These are phyloP conservation scores for Dasyurus viverrinus DNA, from an alignment of 2,113 vertebrate species.

Conservation along the genomic window DNA sequence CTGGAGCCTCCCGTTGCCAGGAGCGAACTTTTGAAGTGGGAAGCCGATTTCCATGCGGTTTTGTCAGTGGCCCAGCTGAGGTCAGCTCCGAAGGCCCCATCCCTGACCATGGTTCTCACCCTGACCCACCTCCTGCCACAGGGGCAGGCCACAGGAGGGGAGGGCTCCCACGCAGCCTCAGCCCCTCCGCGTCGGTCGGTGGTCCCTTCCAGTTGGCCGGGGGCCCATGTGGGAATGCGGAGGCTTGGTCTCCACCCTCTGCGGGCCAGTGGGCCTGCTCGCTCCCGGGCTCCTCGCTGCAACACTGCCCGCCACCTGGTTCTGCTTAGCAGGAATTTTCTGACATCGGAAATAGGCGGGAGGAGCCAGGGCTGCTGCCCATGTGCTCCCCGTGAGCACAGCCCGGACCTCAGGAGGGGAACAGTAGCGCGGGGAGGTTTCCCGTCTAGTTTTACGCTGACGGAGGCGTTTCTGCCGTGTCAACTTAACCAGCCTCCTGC, in stretches of 20 bases:
- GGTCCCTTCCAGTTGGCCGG: slow-evolving; percentile 25
- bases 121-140: background rate
- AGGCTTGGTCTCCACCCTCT: background rate
- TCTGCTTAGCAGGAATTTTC: slow-evolving; percentile 55
- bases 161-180: background rate
- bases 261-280: slow-evolving; percentile 11
- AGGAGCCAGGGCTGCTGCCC: background rate
- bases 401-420: slow-evolving; percentile 44
- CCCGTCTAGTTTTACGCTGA: slow-evolving; percentile 57
- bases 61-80: background rate
- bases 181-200: background rate
- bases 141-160: background rate
- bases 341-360: slow-evolving; percentile 4
- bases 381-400: background rate
- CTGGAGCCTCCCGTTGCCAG: background rate
- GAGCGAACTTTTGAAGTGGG: slow-evolving; percentile 39
- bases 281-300: background rate
- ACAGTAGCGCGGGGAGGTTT: background rate
- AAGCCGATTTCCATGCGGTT: background rate
- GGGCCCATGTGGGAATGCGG: slow-evolving; percentile 10
- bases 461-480: slow-evolving; percentile 62
- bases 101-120: slow-evolving; percentile 8
- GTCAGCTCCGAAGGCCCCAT: background rate
- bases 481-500: background rate
- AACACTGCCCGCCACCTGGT: slow-evolving; percentile 48